These are phyloP conservation scores for Sparus aurata DNA, from an alignment of 2,797 vertebrate genomes.

Conservation along the genomic window DNA sequence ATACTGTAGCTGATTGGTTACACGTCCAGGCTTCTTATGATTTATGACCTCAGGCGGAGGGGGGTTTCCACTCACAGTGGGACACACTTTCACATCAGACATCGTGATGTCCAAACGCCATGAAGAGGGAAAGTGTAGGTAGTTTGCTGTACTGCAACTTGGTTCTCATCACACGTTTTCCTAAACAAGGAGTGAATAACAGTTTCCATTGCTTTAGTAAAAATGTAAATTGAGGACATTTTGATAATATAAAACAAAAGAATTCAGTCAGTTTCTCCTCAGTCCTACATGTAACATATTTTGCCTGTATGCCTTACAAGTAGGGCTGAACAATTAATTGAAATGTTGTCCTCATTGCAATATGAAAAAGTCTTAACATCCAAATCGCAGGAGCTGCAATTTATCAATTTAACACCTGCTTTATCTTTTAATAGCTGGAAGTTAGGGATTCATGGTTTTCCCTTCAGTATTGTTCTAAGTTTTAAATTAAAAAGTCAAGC, in stretches of 20 bases:
- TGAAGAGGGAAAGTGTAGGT: slow-evolving; percentile 26
- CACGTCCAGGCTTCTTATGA: slow-evolving; percentile 83
- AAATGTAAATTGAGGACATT: background rate
- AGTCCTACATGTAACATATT: background rate
- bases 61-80: slow-evolving; percentile 87
- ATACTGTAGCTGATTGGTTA: slow-evolving; percentile 94
- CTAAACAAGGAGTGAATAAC: slow-evolving; percentile 54
- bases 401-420: background rate
- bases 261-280: background rate
- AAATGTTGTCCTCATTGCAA: too few relatives aligned
- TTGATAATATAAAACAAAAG: background rate
- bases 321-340: too few relatives aligned
- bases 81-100: slow-evolving; percentile 81
- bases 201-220: slow-evolving; percentile 4
- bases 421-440: background rate
- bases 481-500: background rate
- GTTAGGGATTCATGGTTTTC: background rate
- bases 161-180: slow-evolving; percentile 67
- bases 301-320: background rate
- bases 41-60: slow-evolving; percentile 91
- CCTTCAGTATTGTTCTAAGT: background rate
- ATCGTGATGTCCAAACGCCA: slow-evolving; percentile 75
- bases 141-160: slow-evolving; percentile 30
- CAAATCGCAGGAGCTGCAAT: too few relatives aligned
- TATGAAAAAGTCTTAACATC: too few relatives aligned